Evolutionary conservation across 2,797 vertebrate genomes (phyloP).

Genomic region (Crenuchus spilurus): DNA sequence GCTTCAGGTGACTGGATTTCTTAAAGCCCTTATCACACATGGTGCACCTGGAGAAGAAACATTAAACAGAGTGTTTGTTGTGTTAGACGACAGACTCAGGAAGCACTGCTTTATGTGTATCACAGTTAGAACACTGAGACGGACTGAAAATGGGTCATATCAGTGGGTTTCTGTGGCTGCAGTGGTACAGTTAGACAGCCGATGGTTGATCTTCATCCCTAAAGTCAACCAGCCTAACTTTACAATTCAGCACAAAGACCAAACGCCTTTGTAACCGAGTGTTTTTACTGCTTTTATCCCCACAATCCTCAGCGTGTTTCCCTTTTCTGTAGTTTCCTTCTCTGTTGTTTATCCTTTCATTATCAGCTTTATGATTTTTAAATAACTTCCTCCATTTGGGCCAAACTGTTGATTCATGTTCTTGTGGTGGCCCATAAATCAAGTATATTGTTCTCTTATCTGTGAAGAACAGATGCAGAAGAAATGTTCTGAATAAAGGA

Average conservation of each 20-base stretch:
- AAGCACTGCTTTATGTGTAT: neutral
- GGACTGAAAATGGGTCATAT: no score
- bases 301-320: neutral
- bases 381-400: neutral
- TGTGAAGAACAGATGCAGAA: neutral
- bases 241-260: no score
- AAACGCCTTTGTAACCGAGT: neutral
- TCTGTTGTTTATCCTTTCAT: neutral
- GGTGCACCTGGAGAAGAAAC: conserved; percentile 74
- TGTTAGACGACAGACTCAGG: no score
- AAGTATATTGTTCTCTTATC: neutral
- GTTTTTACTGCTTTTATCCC: neutral
- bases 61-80: no score
- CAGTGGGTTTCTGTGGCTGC: no score
- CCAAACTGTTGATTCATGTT: neutral
- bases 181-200: no score
- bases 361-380: neutral
- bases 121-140: neutral
- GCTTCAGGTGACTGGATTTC: conserved; percentile 98
- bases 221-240: no score
- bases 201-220: no score
- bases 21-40: conserved; percentile 96
- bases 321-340: neutral
- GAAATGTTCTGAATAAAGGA: neutral
- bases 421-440: neutral